These are phyloP conservation scores for Syngnathus acus DNA, from an alignment of 2,797 vertebrate genomes.

Conservation along the genomic window DNA sequence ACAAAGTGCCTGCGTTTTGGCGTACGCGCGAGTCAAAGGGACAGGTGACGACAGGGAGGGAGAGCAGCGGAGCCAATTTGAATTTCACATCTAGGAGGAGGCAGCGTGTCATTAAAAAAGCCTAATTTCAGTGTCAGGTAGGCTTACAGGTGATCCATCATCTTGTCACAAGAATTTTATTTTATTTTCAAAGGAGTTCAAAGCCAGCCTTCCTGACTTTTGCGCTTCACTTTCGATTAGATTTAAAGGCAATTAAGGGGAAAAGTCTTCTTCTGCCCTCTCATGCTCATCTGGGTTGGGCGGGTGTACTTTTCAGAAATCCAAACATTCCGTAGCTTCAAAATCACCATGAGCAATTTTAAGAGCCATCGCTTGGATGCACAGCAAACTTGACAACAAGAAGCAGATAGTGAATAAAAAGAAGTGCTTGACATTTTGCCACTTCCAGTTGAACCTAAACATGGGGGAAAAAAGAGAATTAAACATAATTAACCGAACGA, in stretches of 20 bases:
- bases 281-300: constrained; percentile 42
- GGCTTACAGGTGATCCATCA: constrained; percentile 95
- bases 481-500: neutral
- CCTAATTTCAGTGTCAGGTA: constrained; percentile 95
- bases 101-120: constrained; percentile 93
- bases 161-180: constrained; percentile 85
- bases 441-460: neutral
- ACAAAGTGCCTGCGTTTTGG: constrained; percentile 91
- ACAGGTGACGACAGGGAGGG: constrained; percentile 85
- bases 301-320: constrained; percentile 23
- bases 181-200: constrained; percentile 73
- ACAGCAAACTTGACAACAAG: too few species aligned
- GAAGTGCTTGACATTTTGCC: neutral
- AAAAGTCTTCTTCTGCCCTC: constrained; percentile 28
- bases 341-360: constrained; percentile 14
- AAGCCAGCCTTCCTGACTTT: constrained; percentile 67
- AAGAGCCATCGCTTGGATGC: too few species aligned
- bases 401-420: neutral
- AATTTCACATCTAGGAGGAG: constrained; percentile 92
- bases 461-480: neutral
- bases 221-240: constrained; percentile 61
- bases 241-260: constrained; percentile 60
- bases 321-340: constrained; percentile 10
- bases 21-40: constrained; percentile 79
- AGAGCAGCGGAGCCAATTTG: constrained; percentile 89